These are phyloP conservation scores for Eurois occulta DNA, from an alignment of 2,888 invertebrate genomes.

Conservation along the genomic window DNA sequence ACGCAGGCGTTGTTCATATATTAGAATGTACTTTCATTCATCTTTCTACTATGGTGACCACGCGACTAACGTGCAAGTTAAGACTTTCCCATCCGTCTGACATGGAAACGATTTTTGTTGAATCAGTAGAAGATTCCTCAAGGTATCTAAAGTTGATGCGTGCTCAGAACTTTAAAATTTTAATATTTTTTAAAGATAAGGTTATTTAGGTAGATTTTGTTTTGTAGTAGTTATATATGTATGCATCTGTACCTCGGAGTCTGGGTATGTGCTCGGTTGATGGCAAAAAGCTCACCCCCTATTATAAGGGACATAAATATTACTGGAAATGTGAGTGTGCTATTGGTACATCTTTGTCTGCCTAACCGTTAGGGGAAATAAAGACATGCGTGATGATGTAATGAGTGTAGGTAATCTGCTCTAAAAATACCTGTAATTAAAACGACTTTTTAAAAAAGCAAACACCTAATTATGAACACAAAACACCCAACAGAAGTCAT, in stretches of 20 bases:
- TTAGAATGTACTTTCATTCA: conserved; percentile 79
- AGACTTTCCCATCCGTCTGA: neutral
- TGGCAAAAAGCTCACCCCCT: neutral
- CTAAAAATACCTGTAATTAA: neutral
- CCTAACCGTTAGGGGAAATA: neutral
- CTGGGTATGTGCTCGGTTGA: neutral
- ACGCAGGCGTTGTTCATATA: conserved; percentile 51
- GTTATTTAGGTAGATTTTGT: neutral
- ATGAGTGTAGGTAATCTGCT: neutral
- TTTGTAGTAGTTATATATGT: neutral
- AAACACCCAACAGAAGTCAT: neutral
- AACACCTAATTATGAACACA: neutral
- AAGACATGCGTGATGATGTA: neutral
- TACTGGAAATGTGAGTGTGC: neutral
- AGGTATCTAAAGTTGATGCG: neutral
- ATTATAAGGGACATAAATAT: neutral
- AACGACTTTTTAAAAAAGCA: neutral
- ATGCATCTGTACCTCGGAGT: neutral
- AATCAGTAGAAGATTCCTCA: neutral
- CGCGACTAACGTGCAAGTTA: too few relatives aligned
- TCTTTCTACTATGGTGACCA: conserved; percentile 71
- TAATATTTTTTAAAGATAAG: too few relatives aligned
- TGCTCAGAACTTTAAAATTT: neutral
- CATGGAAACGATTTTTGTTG: neutral
- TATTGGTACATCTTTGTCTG: neutral